These are phyloP conservation scores for Heloderma charlesbogerti DNA, from an alignment of 2,113 vertebrate genomes.

Conservation along the genomic window DNA sequence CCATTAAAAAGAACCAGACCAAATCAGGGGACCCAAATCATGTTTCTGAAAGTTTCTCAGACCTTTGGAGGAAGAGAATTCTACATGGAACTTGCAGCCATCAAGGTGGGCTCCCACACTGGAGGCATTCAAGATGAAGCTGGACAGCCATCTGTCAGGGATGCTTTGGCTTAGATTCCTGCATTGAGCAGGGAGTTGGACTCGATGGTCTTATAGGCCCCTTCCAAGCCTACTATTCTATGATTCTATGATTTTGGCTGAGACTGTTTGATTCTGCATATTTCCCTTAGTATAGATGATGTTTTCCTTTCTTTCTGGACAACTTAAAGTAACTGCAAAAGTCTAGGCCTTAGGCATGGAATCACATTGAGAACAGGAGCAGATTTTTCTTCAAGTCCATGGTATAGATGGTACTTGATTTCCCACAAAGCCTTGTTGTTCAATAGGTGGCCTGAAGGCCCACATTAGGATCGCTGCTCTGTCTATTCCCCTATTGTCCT, in stretches of 20 bases:
- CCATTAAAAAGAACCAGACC: background rate
- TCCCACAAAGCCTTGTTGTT: background rate
- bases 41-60: background rate
- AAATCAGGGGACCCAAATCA: background rate
- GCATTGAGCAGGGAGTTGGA: too few species aligned
- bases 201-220: too few species aligned
- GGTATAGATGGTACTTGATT: background rate
- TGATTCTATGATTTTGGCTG: too few species aligned
- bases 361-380: background rate
- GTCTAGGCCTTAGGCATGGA: background rate
- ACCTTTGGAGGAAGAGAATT: background rate
- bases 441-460: background rate
- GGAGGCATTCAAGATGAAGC: too few species aligned
- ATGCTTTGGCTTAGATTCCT: too few species aligned
- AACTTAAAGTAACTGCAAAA: background rate
- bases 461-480: background rate
- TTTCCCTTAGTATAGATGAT: background rate
- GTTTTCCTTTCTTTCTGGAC: accelerated
- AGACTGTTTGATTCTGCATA: background rate
- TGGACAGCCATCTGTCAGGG: too few species aligned
- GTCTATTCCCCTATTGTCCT: background rate
- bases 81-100: too few species aligned
- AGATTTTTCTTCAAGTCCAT: background rate
- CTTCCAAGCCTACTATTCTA: too few species aligned
- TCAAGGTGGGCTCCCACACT: too few species aligned